Conservation (phyloP, 2,888 invertebrate genomes). For the Rosalia funebris region DNA sequence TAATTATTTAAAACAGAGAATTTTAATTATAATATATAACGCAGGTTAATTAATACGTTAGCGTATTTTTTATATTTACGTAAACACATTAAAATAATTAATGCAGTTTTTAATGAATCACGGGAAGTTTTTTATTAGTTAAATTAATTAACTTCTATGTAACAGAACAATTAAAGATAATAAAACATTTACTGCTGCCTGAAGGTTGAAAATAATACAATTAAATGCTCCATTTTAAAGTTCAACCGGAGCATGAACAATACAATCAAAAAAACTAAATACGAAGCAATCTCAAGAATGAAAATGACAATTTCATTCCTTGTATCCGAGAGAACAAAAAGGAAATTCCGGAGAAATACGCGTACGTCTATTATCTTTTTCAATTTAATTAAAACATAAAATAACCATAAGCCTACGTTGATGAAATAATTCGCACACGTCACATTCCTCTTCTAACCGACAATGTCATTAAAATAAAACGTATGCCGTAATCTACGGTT, state of each 20-base stretch:
- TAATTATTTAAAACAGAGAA: conserved; percentile 6
- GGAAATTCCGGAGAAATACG: conserved; percentile 49
- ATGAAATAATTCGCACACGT: conserved; percentile 50
- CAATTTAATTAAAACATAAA: conserved; percentile 62
- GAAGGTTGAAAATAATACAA: conserved; percentile 37
- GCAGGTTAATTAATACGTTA: conserved; percentile 35
- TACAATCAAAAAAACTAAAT: conserved; percentile 43
- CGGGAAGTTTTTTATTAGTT: conserved; percentile 40
- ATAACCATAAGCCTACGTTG: conserved; percentile 56
- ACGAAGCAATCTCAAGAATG: conserved; percentile 54
- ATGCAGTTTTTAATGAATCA: conserved; percentile 34
- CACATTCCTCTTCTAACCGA: conserved; percentile 43
- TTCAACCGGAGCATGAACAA: conserved; percentile 40
- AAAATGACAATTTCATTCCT: conserved; percentile 61
- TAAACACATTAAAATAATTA: conserved; percentile 23
- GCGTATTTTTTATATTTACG: conserved; percentile 35
- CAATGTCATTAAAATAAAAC: conserved; percentile 45
- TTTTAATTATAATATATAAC: conserved; percentile 21
- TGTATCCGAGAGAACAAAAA: conserved; percentile 52
- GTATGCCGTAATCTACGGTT: conserved; percentile 32
- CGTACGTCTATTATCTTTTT: conserved; percentile 59
- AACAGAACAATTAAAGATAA: conserved; percentile 36
- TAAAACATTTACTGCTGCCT: conserved; percentile 35
- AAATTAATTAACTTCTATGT: conserved; percentile 41
- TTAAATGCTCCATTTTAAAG: conserved; percentile 36